Conservation (phyloP, 2,797 vertebrate species). For the Hapalemur alaotrensis region DNA sequence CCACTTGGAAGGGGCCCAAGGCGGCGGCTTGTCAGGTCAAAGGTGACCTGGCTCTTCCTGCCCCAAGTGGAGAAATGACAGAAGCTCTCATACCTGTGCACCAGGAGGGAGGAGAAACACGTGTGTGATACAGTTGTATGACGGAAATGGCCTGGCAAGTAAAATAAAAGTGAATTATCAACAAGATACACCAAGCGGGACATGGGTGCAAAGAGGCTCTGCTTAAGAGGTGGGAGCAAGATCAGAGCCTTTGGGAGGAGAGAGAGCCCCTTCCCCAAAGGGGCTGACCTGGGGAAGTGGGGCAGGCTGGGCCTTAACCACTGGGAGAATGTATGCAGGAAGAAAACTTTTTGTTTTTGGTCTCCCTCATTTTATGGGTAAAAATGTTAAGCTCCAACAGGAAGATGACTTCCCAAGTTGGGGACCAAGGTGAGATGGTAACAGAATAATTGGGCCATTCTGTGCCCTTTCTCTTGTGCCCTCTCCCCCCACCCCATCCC, state of each 20-base stretch:
- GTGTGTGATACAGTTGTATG: background rate
- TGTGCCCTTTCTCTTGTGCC: background rate
- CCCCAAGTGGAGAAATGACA: background rate
- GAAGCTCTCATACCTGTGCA: background rate
- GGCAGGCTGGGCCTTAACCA: background rate
- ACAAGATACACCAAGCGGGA: background rate
- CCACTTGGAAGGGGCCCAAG: background rate
- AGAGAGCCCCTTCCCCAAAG: background rate
- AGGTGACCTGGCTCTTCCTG: background rate
- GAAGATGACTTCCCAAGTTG: background rate
- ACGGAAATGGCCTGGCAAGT: background rate
- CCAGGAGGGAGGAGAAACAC: background rate
- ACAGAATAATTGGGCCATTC: background rate
- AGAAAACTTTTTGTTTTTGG: background rate
- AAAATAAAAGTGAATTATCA: background rate
- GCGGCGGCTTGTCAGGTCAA: background rate
- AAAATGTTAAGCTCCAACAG: background rate
- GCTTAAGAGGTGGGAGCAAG: background rate
- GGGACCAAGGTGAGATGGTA: background rate
- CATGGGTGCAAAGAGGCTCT: background rate
- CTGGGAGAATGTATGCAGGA: background rate
- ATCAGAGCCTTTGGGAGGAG: background rate
- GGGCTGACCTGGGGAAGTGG: background rate
- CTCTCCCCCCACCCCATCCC: accelerated
- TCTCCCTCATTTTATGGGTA: background rate